These are phyloP conservation scores for Lasioglossum figueresi DNA, from an alignment of 2,888 invertebrate genomes.

Conservation along the genomic window DNA sequence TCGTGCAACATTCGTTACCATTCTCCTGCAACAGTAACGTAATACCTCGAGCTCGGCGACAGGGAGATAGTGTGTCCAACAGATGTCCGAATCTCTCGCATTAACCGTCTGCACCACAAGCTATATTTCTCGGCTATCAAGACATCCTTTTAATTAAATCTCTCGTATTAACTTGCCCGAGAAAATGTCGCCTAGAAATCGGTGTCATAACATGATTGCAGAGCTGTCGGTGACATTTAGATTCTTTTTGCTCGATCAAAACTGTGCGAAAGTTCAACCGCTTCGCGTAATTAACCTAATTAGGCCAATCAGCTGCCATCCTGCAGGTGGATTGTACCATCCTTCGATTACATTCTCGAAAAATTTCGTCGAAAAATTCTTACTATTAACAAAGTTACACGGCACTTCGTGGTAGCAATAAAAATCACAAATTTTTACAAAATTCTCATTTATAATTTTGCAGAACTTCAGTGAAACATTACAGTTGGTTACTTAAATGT, in stretches of 20 bases:
- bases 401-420: neutral
- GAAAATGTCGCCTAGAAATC: neutral
- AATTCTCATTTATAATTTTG: neutral
- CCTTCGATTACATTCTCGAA: neutral
- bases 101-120: neutral
- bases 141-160: neutral
- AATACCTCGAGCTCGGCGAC: neutral
- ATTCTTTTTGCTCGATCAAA: constrained; percentile 19
- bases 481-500: neutral
- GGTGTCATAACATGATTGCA: constrained; percentile 19
- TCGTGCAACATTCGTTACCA: neutral
- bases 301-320: neutral
- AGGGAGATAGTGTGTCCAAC: neutral
- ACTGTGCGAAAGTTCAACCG: constrained; percentile 38
- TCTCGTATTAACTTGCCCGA: neutral
- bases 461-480: neutral
- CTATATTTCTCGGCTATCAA: neutral
- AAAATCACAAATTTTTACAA: neutral
- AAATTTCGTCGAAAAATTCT: neutral
- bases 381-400: neutral
- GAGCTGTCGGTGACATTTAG: constrained; percentile 42
- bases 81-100: constrained; percentile 6
- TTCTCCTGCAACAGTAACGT: neutral
- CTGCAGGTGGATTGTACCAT: neutral
- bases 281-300: constrained; percentile 15